Evolutionary conservation across 2,797 vertebrate genomes (phyloP), one percentile per base, ranked within the genome.

Genomic region (Sebastes matsubarae): DNA sequence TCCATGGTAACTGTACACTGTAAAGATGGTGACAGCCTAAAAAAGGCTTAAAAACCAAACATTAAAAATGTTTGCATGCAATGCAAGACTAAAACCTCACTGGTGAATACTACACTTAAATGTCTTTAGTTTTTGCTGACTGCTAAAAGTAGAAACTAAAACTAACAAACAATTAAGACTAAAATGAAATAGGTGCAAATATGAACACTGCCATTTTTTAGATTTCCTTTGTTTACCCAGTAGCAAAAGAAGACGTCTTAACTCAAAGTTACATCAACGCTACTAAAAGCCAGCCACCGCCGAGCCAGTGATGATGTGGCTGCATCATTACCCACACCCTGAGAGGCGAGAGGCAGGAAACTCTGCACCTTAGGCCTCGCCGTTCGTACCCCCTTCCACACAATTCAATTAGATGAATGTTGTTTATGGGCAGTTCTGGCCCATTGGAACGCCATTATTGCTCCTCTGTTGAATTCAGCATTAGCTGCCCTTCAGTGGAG

Each of bases 391-490:
- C 66, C 73, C 64, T 66, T 68, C 75, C 66, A 34, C 78, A 85
- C 83, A 82, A 88, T 93, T 91, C 88, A 90, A 91, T 94, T 91
- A 92, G 81, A 92, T 69, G 83, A 82, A 86, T 82, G 84, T 91
- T 93, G 92, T 94, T 95, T 93, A 91, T 84, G 84, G 84, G 71
- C 84, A 80, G 93, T 92, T 95, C 89, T 90, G 91, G 84, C 77
- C 91, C 92, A 91, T 89, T 89, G 88, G 65, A 88, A 84, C 55
- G 32, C 75, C 89, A 90, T 94, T 91, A 91, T 82, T 79, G 88
- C 73, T 83, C 81, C 80, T 85, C 73, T 81, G 85, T 83, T 64
- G 86, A 83, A 82, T 80, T 69, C 8, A 12, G 80, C 86, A 89
- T 94, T 93, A 91, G 89, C 88, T 61, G 83, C 84, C 81, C 89